These are phyloP conservation scores for Dasysyrphus albostriatus DNA, from an alignment of 2,888 invertebrate species.

Conservation along the genomic window DNA sequence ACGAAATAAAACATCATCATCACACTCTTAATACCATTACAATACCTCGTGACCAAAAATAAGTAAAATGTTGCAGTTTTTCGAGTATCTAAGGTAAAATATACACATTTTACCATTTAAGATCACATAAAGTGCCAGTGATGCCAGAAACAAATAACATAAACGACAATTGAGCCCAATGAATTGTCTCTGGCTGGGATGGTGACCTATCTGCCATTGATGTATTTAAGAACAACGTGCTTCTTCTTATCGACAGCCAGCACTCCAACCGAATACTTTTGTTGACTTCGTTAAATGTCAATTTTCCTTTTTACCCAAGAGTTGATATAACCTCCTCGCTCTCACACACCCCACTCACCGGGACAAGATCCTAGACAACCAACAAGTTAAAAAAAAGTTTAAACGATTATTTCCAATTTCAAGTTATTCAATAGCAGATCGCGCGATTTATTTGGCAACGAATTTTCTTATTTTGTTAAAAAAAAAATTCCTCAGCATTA, in stretches of 20 bases:
- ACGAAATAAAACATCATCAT: constrained; percentile 39
- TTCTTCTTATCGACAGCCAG: constrained; percentile 50
- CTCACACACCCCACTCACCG: neutral
- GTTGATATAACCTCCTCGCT: neutral
- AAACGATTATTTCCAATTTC: constrained; percentile 63
- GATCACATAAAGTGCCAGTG: constrained; percentile 7
- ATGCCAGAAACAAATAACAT: constrained; percentile 41
- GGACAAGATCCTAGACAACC: neutral
- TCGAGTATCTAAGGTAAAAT: neutral
- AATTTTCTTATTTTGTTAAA: constrained; percentile 45
- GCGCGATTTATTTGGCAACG: constrained; percentile 74
- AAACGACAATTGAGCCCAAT: constrained; percentile 9
- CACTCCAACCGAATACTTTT: neutral
- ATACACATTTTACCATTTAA: constrained; percentile 15
- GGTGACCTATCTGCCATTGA: constrained; percentile 52
- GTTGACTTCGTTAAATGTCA: constrained; percentile 70
- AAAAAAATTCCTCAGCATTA: constrained; percentile 53
- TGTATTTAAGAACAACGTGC: constrained; percentile 32
- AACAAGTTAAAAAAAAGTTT: neutral
- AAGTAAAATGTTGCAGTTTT: constrained; percentile 10
- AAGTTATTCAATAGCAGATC: constrained; percentile 69
- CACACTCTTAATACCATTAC: constrained; percentile 3
- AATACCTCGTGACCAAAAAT: constrained; percentile 24
- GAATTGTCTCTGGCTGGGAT: neutral
- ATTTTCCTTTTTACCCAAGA: constrained; percentile 2